Percentiles rank a stretch among this genome's conserved stretches.
Conservation (phyloP, 2,888 invertebrate genomes). For the Allophyes oxyacanthae region DNA sequence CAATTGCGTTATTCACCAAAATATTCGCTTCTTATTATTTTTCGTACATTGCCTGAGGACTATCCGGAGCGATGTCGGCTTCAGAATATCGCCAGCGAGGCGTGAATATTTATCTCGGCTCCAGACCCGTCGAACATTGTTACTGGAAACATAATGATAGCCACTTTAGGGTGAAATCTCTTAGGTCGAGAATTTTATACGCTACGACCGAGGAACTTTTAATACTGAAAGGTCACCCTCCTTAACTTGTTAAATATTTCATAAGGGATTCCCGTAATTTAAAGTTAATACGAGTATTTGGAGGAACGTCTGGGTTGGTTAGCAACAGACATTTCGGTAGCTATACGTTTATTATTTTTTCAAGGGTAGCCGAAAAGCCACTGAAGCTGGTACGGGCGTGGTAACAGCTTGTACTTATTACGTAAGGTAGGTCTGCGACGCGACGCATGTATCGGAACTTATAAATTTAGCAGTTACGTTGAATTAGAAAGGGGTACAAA, state of each 20-base stretch:
- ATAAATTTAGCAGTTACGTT: conserved; percentile 65
- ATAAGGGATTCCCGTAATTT: conserved; percentile 39
- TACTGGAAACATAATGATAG: conserved; percentile 62
- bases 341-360: conserved; percentile 31
- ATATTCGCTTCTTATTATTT: conserved; percentile 61
- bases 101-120: conserved; percentile 66
- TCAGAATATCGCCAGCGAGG: conserved; percentile 56
- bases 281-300: conserved; percentile 37
- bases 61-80: conserved; percentile 55
- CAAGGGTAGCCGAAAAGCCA: conserved; percentile 26
- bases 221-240: conserved; percentile 57
- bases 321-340: conserved; percentile 29
- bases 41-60: conserved; percentile 55
- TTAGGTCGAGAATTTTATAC: conserved; percentile 53
- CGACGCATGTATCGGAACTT: conserved; percentile 59
- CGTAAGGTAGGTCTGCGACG: conserved; percentile 61
- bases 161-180: conserved; percentile 61
- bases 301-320: conserved; percentile 17
- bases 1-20: conserved; percentile 42
- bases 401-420: conserved; percentile 68
- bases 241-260: conserved; percentile 56
- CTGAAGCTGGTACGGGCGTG: conserved; percentile 32
- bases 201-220: conserved; percentile 51
- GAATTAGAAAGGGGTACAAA: conserved; percentile 66
- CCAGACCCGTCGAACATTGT: conserved; percentile 60